Conservation (phyloP, 2,113 vertebrate genomes). For the Bos indicus region DNA sequence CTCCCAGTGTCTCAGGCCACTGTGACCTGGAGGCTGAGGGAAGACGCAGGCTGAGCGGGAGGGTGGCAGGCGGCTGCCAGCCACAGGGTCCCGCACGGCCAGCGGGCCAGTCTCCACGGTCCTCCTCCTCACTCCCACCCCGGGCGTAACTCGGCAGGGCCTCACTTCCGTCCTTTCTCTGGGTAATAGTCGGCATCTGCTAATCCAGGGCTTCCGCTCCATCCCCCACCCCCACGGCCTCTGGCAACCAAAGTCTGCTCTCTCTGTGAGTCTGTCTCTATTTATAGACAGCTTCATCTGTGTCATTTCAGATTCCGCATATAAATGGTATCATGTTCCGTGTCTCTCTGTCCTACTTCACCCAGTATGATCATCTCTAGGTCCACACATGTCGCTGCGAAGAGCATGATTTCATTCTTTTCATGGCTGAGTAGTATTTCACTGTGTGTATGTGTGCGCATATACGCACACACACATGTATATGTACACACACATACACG, state of each 20-base stretch:
- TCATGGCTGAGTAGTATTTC: neutral
- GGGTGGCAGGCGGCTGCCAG: neutral
- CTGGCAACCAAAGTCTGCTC: neutral
- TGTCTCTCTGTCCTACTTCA: neutral
- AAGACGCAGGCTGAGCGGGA: neutral
- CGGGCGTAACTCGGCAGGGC: neutral
- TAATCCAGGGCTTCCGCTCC: neutral
- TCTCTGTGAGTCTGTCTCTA: neutral
- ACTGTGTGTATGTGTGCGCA: accelerated
- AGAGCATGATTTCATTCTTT: neutral
- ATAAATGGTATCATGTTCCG: accelerated
- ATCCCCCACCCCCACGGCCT: neutral
- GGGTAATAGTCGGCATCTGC: neutral
- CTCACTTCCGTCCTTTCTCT: accelerated
- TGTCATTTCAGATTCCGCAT: neutral
- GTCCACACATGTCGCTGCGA: neutral
- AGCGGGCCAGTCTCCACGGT: neutral
- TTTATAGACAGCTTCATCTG: neutral
- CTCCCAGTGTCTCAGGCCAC: neutral
- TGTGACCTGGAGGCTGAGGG: neutral
- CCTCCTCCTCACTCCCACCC: neutral
- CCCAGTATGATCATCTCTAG: neutral
- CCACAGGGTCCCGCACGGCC: neutral
- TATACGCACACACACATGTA: neutral
- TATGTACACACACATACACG: too few species aligned